Conservation (phyloP, 2,113 vertebrate genomes). For the Psittacula cyanocephala region DNA sequence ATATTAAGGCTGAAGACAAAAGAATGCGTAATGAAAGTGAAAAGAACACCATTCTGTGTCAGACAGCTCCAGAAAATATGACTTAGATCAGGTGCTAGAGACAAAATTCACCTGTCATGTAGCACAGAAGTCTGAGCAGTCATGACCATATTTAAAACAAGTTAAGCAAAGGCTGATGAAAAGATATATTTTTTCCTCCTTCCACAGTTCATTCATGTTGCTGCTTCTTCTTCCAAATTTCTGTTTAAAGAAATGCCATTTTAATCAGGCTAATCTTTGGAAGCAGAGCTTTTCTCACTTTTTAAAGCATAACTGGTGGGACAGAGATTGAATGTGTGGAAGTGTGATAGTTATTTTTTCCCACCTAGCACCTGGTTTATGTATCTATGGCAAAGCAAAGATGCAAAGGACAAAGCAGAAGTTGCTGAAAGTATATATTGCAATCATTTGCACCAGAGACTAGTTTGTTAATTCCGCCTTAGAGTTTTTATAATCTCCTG, state of each 20-base stretch:
- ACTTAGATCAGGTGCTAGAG: background rate
- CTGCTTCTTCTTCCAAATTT: background rate
- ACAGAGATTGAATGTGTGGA: background rate
- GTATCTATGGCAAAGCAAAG: background rate
- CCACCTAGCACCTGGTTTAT: background rate
- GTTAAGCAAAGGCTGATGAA: background rate
- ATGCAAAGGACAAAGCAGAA: background rate
- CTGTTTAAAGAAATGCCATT: background rate
- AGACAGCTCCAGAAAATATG: background rate
- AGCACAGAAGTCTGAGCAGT: background rate
- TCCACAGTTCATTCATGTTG: background rate
- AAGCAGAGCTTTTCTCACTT: conserved; percentile 8
- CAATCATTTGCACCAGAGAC: background rate
- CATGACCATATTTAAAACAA: background rate
- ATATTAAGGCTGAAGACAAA: background rate
- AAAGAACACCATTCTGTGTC: background rate
- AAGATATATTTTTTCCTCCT: background rate
- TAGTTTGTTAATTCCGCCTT: background rate
- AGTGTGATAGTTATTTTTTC: background rate
- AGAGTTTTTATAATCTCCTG: background rate
- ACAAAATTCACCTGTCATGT: background rate
- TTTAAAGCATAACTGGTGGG: background rate
- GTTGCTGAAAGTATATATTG: background rate
- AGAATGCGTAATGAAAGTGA: background rate
- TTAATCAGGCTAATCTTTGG: background rate